Evolutionary conservation across 2,113 vertebrate species (phyloP), one percentile per base, ranked within the genome.

Genomic region (Bambusicola thoracicus): DNA sequence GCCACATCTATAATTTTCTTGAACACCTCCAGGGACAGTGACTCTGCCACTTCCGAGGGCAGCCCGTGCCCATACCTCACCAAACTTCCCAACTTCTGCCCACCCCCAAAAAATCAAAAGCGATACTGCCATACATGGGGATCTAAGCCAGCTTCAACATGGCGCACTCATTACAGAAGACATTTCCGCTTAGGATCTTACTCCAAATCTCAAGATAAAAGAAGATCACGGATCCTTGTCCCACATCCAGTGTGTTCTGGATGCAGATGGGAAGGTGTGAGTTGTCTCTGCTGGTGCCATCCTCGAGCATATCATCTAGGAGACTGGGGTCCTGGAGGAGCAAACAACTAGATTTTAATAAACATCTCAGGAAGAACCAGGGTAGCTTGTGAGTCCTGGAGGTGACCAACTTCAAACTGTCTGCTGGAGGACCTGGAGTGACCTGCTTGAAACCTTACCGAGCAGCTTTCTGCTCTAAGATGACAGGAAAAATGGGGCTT

Each of bases 181-280:
- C 17, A 32, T n/a, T 14, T 13, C 4, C 14, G 2, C 21, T 34
- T 21, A 32, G 63, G 16, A 84, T 89, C 97, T 93, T 95, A 97
- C 96, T 83, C 92, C 91, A 87, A 91, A 95, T 49, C 83, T 95
- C 96, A 78, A 97, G 18, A 41, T 97, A 95, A 80, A 97, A 97
- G 96, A 96, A 96, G 81, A 97, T 80, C 95, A 96, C 48, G n/a
- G 87, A 72, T 68, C 85, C 90, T 46, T 93, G 91, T 89, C 88
- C 92, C 1, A 17, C 62, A 25, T 6, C 56, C 56, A 77, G 25
- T 3, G 70, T 58, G 5, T 41, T 21, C 18, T 81, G 44, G 80
- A 6, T 76, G 7, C 7, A 7, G 15, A 46, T 27, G 29, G 61
- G 10, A 58, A 66, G 11, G 15, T 12, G 36, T 29, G 34, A 5